Conservation (phyloP, 2,797 vertebrate genomes). For the Enoplosus armatus region DNA sequence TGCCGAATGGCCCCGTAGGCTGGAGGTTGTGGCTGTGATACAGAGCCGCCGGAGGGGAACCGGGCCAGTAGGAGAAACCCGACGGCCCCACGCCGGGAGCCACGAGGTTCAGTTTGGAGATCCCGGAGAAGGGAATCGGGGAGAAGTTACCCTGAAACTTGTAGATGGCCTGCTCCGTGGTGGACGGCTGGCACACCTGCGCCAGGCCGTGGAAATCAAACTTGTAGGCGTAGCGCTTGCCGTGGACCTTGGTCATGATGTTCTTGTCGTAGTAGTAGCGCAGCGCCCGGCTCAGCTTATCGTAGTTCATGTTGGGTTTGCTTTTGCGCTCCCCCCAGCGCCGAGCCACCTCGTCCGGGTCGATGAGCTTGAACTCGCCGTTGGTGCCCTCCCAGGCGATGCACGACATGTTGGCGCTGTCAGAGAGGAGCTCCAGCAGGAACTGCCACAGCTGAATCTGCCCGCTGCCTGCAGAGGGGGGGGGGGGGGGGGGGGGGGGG, state of each 20-base stretch:
- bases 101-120: slow-evolving; percentile 98
- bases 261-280: slow-evolving; percentile 99
- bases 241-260: slow-evolving; percentile 99
- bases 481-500: no score
- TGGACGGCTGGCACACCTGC: slow-evolving; percentile 92
- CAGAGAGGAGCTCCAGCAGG: slow-evolving; percentile 94
- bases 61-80: slow-evolving; percentile 97
- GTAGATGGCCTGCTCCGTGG: slow-evolving; percentile 92
- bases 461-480: slow-evolving; percentile 89
- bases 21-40: slow-evolving; percentile 93
- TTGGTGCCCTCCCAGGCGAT: slow-evolving; percentile 98
- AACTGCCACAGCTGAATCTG: slow-evolving; percentile 99
- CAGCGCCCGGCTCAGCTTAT: slow-evolving; percentile 97
- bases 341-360: slow-evolving; percentile 96
- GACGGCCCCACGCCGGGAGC: slow-evolving; percentile 91
- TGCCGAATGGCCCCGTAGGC: slow-evolving; percentile 88
- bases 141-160: slow-evolving; percentile 96
- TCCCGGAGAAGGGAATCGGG: slow-evolving; percentile 93
- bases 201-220: slow-evolving; percentile 98
- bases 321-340: slow-evolving; percentile 98
- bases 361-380: slow-evolving; percentile 97
- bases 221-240: slow-evolving; percentile 98
- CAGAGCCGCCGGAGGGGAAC: slow-evolving; percentile 87
- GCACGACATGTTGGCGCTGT: slow-evolving; percentile 94
- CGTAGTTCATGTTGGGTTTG: slow-evolving; percentile 99